Evolutionary conservation across 2,888 invertebrate genomes (phyloP), one percentile per base, ranked within the genome.

Genomic region (Exocentrus adspersus): DNA sequence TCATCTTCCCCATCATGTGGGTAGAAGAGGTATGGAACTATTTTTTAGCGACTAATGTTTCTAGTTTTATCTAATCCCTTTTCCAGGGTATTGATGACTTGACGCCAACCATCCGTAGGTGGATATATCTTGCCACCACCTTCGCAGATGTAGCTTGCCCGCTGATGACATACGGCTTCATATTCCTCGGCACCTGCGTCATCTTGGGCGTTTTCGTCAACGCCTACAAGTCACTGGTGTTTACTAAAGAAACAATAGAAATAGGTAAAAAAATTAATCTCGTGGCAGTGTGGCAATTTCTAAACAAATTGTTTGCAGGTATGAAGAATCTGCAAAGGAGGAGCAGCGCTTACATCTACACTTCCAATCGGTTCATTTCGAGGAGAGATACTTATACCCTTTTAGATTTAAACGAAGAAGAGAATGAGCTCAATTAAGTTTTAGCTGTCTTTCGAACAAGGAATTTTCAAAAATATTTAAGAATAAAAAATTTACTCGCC

Each of bases 1-100:
- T 92, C 54, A 86, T 92, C 5, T 93, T 94, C 79, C 94, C 95
- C 0, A 89, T 94, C 41, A 93, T 94, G 91, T 94, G 94, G 94
- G 73, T 94, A 1, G 94, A 95, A 81, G 94, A 95, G 87, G 76
- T 75, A 66, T 65, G 61, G n/a, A n/a, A n/a, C n/a, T n/a, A n/a
- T n/a, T n/a, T n/a, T n/a, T n/a, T n/a, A n/a, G n/a, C n/a, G n/a
- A n/a, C n/a, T n/a, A n/a, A n/a, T n/a, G n/a, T n/a, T n/a, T 21
- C 20, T 50, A 19, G 4, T 6, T 24, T 21, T 24, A 30, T 12
- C 30, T 4, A 16, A 30, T 63, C 64, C 68, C 20, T 5, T 24
- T 24, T 62, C 72, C 79, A 91, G 89, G 94, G 94, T 9, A 87
- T 94, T 42, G 90, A 90, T 56, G 93, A 93, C 71, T 79, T 94